Evolutionary conservation across 2,797 vertebrate species (phyloP).

Genomic region (Eremophila alpestris): DNA sequence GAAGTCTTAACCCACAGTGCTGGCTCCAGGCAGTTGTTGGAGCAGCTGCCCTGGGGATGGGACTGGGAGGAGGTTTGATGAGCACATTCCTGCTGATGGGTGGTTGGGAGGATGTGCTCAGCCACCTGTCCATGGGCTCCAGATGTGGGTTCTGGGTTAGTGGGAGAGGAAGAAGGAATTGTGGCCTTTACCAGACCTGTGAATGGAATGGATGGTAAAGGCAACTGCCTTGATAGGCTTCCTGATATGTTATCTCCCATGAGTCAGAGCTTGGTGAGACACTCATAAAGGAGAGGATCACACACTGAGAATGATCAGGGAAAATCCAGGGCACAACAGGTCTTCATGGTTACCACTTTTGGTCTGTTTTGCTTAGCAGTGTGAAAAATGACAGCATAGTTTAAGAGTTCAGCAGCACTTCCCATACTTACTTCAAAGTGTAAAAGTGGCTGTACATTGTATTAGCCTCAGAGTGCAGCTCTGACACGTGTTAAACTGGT

Average conservation of each 20-base stretch:
- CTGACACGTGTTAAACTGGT: not conserved
- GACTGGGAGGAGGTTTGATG: not conserved
- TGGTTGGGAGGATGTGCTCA: not conserved
- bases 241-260: not conserved
- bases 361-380: not conserved
- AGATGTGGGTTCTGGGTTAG: not conserved
- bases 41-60: not conserved
- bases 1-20: too few relatives aligned
- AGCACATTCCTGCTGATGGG: not conserved
- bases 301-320: not conserved
- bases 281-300: not conserved
- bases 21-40: not conserved
- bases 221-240: not conserved
- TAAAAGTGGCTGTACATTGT: not conserved
- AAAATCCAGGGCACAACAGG: not conserved
- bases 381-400: not conserved
- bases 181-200: not conserved
- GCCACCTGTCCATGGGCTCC: not conserved
- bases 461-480: not conserved
- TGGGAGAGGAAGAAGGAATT: not conserved
- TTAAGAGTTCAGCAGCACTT: not conserved
- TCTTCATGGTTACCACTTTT: not conserved
- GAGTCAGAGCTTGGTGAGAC: not conserved
- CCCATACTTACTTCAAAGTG: not conserved
- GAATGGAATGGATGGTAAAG: not conserved